Conservation (phyloP, 2,113 vertebrate species). For the Tenrec ecaudatus region DNA sequence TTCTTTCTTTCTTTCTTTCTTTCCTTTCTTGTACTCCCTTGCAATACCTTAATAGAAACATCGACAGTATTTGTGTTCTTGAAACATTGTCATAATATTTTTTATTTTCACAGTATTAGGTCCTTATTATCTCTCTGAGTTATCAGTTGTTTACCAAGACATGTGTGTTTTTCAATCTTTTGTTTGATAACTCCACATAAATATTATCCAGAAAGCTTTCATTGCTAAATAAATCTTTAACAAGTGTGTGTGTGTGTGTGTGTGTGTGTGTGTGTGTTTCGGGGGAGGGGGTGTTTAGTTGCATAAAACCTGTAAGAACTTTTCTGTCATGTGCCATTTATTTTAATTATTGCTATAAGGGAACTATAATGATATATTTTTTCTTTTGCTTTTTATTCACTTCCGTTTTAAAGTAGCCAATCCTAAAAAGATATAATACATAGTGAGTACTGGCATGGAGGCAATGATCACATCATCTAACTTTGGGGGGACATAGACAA, state of each 20-base stretch:
- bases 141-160: background rate
- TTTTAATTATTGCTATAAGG: background rate
- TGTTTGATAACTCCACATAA: background rate
- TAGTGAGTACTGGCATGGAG: background rate
- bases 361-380: background rate
- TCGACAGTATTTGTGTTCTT: too few species aligned
- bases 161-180: background rate
- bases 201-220: background rate
- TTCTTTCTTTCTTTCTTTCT: too few species aligned
- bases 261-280: too few species aligned
- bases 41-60: too few species aligned
- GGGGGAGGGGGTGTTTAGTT: too few species aligned
- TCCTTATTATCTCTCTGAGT: constrained; percentile 3
- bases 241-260: background rate
- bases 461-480: background rate
- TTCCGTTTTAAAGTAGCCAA: constrained; percentile 11
- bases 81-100: background rate
- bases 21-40: too few species aligned
- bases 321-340: background rate
- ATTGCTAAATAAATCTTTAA: background rate
- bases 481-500: background rate
- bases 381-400: too few species aligned
- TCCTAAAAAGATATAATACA: background rate
- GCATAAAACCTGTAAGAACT: too few species aligned
- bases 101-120: constrained; percentile 34